Evolutionary conservation across 2,797 vertebrate species (phyloP).

Genomic region (Huso huso): DNA sequence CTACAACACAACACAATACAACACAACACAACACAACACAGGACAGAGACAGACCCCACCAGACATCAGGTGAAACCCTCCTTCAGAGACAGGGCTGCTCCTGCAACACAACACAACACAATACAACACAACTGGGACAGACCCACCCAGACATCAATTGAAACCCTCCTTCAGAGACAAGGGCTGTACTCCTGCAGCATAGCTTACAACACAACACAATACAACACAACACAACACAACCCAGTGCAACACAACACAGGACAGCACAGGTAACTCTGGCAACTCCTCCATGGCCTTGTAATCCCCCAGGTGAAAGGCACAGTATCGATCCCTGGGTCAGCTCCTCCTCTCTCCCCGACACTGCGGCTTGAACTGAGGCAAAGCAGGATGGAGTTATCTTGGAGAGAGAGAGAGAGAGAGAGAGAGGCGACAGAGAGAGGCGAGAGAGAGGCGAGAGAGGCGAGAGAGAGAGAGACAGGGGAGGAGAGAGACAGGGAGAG

Average conservation of each 20-base stretch:
- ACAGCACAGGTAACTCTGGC: no score
- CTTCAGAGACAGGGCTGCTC: conserved; percentile 48
- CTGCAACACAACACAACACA: no score
- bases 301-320: conserved; percentile 89
- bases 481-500: no score
- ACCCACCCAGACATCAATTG: conserved; percentile 68
- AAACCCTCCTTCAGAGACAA: conserved; percentile 47
- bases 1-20: conserved; percentile 30
- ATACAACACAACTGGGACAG: no score
- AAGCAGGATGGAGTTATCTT: no score
- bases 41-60: conserved; percentile 45
- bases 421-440: no score
- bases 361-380: conserved; percentile 67
- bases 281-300: conserved; percentile 64
- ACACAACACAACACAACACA: neutral
- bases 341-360: conserved; percentile 69
- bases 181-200: conserved; percentile 78
- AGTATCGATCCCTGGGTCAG: conserved; percentile 85
- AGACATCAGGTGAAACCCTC: conserved; percentile 58
- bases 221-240: no score
- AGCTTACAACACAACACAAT: no score
- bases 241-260: conserved; percentile 5
- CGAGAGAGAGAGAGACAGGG: no score
- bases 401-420: neutral
- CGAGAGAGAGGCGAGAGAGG: no score